Percentiles rank a stretch among this genome's conserved stretches.
phyloP scores from a whole-genome alignment of 1,140 invertebrate species.

The Drosophila truncata region DNA sequence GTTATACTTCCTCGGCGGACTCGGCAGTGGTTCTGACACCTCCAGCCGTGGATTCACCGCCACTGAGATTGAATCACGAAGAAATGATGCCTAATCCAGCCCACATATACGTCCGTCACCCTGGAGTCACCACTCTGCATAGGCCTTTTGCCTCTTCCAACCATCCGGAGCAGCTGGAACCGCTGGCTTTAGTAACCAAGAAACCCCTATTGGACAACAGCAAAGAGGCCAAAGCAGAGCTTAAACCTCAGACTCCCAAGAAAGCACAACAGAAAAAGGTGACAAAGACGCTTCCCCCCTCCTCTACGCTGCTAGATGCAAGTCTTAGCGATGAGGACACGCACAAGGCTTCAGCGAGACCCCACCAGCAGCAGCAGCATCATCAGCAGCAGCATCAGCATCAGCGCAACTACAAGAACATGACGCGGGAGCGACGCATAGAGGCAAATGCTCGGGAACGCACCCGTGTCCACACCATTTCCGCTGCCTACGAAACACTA shows the following conservation, averaged over 20 bases:
- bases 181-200: conserved; percentile 68
- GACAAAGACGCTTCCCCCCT: neutral
- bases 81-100: conserved; percentile 77
- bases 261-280: conserved; percentile 35
- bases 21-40: conserved; percentile 68
- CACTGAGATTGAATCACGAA: conserved; percentile 85
- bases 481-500: conserved; percentile 96
- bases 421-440: conserved; percentile 95
- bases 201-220: conserved; percentile 14
- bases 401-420: conserved; percentile 97
- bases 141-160: conserved; percentile 61
- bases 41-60: conserved; percentile 60
- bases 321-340: conserved; percentile 45
- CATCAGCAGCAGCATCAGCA: conserved; percentile 86
- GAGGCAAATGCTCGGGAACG: conserved; percentile 97
- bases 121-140: conserved; percentile 82
- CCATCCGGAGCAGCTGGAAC: conserved; percentile 77
- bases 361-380: conserved; percentile 86
- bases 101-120: conserved; percentile 84
- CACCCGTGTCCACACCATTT: conserved; percentile 97
- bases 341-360: conserved; percentile 59
- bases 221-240: neutral
- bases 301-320: conserved; percentile 27
- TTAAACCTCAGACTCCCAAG: conserved; percentile 11
- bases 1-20: conserved; percentile 80